phyloP scores from a whole-genome alignment of 2,797 vertebrate species.

The Pteropus rufus region DNA sequence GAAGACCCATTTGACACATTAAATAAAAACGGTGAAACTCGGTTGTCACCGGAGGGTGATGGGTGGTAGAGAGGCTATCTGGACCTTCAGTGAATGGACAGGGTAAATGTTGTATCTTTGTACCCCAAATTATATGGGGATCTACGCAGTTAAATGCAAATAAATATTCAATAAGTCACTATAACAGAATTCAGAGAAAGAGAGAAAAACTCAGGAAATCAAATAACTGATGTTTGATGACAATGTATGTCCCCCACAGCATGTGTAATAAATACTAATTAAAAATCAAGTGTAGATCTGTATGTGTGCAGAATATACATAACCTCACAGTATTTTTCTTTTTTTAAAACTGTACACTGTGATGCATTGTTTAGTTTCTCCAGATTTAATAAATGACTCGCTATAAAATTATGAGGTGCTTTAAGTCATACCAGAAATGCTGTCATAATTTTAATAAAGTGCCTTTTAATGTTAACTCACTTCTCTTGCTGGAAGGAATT shows the following conservation, averaged over 20 bases:
- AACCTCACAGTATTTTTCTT: neutral
- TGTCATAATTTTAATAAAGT: slow-evolving; percentile 49
- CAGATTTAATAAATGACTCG: slow-evolving; percentile 6
- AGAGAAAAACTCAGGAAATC: neutral
- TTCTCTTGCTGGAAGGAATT: slow-evolving; percentile 41
- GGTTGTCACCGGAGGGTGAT: no score
- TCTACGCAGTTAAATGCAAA: neutral
- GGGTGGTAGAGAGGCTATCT: neutral
- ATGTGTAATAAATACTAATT: neutral
- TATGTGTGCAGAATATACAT: neutral
- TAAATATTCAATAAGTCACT: neutral
- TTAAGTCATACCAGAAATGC: slow-evolving; percentile 48
- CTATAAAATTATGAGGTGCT: slow-evolving; percentile 38
- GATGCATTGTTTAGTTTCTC: slow-evolving; percentile 9
- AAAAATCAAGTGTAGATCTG: slow-evolving; percentile 14
- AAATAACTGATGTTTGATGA: neutral
- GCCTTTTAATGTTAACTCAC: slow-evolving; percentile 43
- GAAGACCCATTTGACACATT: neutral
- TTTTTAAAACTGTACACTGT: neutral
- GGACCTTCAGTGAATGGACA: neutral
- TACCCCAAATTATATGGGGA: neutral
- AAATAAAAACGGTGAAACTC: neutral
- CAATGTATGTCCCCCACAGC: neutral
- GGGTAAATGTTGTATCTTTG: neutral
- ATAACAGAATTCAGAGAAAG: neutral